Evolutionary conservation across 2,888 invertebrate genomes (phyloP), one percentile per base, ranked within the genome.

Genomic region (Erebia epiphron): DNA sequence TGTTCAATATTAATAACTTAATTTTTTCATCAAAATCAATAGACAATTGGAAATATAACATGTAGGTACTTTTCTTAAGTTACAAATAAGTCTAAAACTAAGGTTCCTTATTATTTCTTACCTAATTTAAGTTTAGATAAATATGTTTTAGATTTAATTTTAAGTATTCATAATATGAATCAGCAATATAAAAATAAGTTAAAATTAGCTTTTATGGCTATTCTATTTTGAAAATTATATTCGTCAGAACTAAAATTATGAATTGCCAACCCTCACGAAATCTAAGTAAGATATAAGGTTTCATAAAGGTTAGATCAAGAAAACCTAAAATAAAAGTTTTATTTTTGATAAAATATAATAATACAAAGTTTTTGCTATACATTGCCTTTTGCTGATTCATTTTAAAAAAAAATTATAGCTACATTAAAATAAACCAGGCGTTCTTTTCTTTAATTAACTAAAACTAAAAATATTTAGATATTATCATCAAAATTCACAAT

Each of bases 31-130:
- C 43, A 16, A 43, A 60, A 41, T 60, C 16, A 43, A 43, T 60
- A 41, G 41, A 60, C 41, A 35, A n/a, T n/a, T 50, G n/a, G 35
- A 60, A 41, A 57, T 57, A 7, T 16, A 52, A 52, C 16, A 52
- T 52, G 10, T 43, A 35, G 26, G 35, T 21, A 26, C 13, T 60
- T 41, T 41, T 60, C n/a, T 60, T 43, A 41, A 43, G 16, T 8
- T 60, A 41, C 4, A 60, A 60, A 68, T 65, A 66, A 26, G 58
- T 56, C 26, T 69, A 61, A 61, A 66, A 49, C 50, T 63, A 68
- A 70, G 52, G 66, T 73, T 72, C 52, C 70, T 69, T 70, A 46
- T 63, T 73, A 58, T 68, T 69, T 54, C 26, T 43, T 69, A 64
- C 26, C 26, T 69, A 64, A 66, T 61, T 67, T 65, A 73, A 67